Conservation (phyloP, 2,888 invertebrate genomes). For the Danaus chrysippus region DNA sequence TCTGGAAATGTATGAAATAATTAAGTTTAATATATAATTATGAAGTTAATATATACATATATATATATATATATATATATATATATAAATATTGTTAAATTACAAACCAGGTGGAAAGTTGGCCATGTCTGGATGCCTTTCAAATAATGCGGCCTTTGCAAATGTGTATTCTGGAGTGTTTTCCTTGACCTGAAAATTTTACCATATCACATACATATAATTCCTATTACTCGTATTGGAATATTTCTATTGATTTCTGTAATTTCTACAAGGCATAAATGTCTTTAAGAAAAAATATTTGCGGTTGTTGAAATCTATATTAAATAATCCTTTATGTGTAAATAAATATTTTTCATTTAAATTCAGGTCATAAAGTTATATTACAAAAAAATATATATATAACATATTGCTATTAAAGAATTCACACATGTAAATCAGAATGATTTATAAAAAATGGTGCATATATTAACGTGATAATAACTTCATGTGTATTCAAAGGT, state of each 20-base stretch:
- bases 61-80: neutral
- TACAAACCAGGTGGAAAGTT: conserved; percentile 81
- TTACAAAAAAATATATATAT: too few relatives aligned
- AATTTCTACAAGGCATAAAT: too few relatives aligned
- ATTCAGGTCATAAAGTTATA: too few relatives aligned
- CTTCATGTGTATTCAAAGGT: too few relatives aligned
- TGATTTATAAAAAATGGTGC: too few relatives aligned
- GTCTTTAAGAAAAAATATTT: too few relatives aligned
- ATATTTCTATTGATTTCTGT: conserved; percentile 8
- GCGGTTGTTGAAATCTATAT: too few relatives aligned
- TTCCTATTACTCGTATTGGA: conserved; percentile 5
- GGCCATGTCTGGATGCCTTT: conserved; percentile 84
- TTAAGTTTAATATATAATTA: conserved; percentile 1
- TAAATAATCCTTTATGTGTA: too few relatives aligned
- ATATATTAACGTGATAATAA: too few relatives aligned
- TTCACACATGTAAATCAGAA: too few relatives aligned
- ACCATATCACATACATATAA: neutral
- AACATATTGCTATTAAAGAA: too few relatives aligned
- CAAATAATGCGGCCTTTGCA: conserved; percentile 82
- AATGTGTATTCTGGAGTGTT: conserved; percentile 76
- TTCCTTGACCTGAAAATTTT: conserved; percentile 71
- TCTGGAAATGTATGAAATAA: conserved; percentile 69
- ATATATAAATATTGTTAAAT: neutral
- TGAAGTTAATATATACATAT: neutral
- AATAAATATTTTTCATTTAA: too few relatives aligned